Evolutionary conservation across 2,888 invertebrate species (phyloP).

Genomic region (Aspidiotus rigidus): DNA sequence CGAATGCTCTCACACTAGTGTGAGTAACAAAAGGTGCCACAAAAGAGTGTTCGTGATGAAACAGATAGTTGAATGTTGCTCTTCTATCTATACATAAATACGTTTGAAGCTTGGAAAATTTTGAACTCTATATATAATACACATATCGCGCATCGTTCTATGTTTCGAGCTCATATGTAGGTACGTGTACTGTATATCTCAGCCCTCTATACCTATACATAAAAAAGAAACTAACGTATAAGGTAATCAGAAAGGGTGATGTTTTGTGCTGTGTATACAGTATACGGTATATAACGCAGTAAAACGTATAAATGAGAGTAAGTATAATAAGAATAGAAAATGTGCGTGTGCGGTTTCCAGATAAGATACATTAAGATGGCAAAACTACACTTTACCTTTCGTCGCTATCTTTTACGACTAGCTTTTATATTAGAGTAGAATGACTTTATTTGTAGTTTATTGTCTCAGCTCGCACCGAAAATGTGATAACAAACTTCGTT

Average conservation of each 20-base stretch:
- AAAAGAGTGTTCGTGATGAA: constrained; percentile 25
- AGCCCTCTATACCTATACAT: no score
- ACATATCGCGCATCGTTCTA: no score
- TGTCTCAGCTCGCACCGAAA: constrained; percentile 24
- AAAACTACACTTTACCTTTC: constrained; percentile 14
- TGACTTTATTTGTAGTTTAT: constrained; percentile 32
- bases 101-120: no score
- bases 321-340: constrained; percentile 28
- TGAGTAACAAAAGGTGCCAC: constrained; percentile 25
- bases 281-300: not conserved
- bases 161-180: no score
- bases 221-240: no score
- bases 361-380: constrained; percentile 32
- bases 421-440: constrained; percentile 23
- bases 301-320: constrained; percentile 10
- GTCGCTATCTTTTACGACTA: constrained; percentile 25
- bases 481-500: not conserved
- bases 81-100: no score
- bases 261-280: no score
- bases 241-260: no score
- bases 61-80: constrained; percentile 1
- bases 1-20: constrained; percentile 16
- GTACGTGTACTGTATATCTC: no score
- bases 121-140: no score
- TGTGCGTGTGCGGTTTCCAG: constrained; percentile 29